phyloP scores from a whole-genome alignment of 2,113 vertebrate genomes.

The Scartelaos histophorus region DNA sequence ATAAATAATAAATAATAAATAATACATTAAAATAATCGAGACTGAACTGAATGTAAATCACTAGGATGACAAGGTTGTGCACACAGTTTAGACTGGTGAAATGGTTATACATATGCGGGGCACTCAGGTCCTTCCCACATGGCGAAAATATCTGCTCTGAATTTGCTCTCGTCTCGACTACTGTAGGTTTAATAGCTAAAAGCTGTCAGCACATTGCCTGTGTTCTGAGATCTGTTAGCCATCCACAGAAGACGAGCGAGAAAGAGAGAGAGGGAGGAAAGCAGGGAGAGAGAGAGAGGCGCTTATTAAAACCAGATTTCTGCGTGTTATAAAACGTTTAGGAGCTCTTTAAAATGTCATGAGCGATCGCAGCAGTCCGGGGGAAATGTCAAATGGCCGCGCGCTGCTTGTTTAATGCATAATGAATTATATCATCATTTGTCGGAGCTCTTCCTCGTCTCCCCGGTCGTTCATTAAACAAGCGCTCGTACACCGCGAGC shows the following conservation, averaged over 20 bases:
- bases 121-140: slow-evolving; percentile 48
- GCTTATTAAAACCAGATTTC: slow-evolving; percentile 99
- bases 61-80: background rate
- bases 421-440: slow-evolving; percentile 96
- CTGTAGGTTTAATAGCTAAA: slow-evolving; percentile 98
- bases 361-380: slow-evolving; percentile 90
- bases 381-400: slow-evolving; percentile 95
- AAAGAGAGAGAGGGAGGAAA: slow-evolving; percentile 20
- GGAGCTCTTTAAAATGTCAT: slow-evolving; percentile 99
- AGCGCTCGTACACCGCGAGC: slow-evolving; percentile 53
- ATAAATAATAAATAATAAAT: no score
- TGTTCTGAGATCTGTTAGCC: slow-evolving; percentile 73
- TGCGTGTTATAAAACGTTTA: slow-evolving; percentile 98
- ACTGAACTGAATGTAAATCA: no score
- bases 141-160: slow-evolving; percentile 83
- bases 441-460: slow-evolving; percentile 80
- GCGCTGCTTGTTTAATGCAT: slow-evolving; percentile 94
- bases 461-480: slow-evolving; percentile 91
- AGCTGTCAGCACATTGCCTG: slow-evolving; percentile 83
- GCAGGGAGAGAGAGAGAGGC: slow-evolving; percentile 21
- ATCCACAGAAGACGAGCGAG: slow-evolving; percentile 41
- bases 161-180: slow-evolving; percentile 93
- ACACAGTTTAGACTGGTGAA: background rate
- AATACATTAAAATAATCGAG: no score
- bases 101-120: slow-evolving; percentile 11